Base-by-base conservation (phyloP, 2,113 vertebrate genomes). In the Tenrec ecaudatus region DNA sequence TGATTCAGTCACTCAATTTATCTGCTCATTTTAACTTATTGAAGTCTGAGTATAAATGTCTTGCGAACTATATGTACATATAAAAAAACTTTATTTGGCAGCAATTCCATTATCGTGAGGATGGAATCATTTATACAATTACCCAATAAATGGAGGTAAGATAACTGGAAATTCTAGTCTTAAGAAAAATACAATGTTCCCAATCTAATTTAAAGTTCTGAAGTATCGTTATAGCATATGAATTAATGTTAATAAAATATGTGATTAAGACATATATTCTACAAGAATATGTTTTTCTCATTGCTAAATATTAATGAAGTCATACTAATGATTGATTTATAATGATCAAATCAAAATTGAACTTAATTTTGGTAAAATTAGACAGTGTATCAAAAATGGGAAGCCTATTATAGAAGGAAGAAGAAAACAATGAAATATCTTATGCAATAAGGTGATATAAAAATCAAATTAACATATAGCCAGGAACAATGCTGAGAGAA, bases 191-290 rank as follows among this genome's bases (percentile, higher is more conserved):
- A 31, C 43, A 85, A 19, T 89, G 20, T 64, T 80, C 38, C 27
- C 86, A 88, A 89, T 33, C 57, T 38, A 91, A 94, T 92, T 93
- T 93, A 64, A 86, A 92, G 57, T 88, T 71, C 53, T 66, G 4
- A 91, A 86, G 36, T 78, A 94, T 80, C 17, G 29, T 94, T 89
- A 91, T 90, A 90, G 71, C 20, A n/a, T 83, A 80, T 23, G 78
- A 91, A 82, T 91, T 82, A 95, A 90, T 88, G 85, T 87, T 96
- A 95, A 89, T 88, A 29, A 95, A 93, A 93, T 86, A 86, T 16
- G 69, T 17, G 31, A 86, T 90, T 91, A 91, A 89, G 29, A 88
- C 57, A 76, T 68, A 83, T 92, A 80, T 88, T 86, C 57, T 62
- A 38, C 12, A 86, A 94, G 57, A 94, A 79, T 68, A 91, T 69